Evolutionary conservation across 1,140 invertebrate genomes (phyloP), one percentile per base, ranked within the genome.

Genomic region (Trissolcus basalis): DNA sequence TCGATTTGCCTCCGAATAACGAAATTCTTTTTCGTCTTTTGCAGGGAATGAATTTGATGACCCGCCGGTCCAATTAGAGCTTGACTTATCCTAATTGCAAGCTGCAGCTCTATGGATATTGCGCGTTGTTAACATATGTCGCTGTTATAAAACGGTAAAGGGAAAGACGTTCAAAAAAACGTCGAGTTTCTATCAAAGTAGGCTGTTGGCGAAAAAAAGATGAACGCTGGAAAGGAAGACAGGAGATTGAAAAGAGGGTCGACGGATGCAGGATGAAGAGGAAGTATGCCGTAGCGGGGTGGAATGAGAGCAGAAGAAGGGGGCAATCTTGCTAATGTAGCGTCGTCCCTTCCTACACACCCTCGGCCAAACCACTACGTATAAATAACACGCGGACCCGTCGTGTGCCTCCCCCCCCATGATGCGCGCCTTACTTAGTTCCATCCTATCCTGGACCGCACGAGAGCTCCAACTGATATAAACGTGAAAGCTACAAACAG

Each of bases 271-370:
- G 70, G 68, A 72, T 71, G 58, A 61, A 64, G 55, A 78, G 63
- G 56, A 74, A 77, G 60, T 56, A 53, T 39, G 53, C 36, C 8
- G 16, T 45, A 10, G 50, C 5, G 43, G 27, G 59, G 27, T 16
- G 56, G 68, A 36, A 49, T 45, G 61, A 44, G 43, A 71, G 76
- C 54, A 13, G 72, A n/a, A 74, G 77, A 75, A 80, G 74, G 80
- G 73, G 82, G 82, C 82, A 85, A 85, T 85, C 81, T 84, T 83
- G 82, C 84, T 86, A 86, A 86, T 85, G 84, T 84, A 86, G 78
- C 82, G 56, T 73, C 75, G 72, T 72, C 77, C 77, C 81, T 78
- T 79, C 80, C 77, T 80, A 65, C 73, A 76, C 59, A 77, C 80
- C 70, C 76, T 73, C 71, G 71, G 63, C 80, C 77, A 81, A 83